A percentile compares a stretch with the other conserved stretches of the same genome.
Evolutionary conservation across 2,888 invertebrate species (phyloP).

Genomic region (Phymatocera aterrima): DNA sequence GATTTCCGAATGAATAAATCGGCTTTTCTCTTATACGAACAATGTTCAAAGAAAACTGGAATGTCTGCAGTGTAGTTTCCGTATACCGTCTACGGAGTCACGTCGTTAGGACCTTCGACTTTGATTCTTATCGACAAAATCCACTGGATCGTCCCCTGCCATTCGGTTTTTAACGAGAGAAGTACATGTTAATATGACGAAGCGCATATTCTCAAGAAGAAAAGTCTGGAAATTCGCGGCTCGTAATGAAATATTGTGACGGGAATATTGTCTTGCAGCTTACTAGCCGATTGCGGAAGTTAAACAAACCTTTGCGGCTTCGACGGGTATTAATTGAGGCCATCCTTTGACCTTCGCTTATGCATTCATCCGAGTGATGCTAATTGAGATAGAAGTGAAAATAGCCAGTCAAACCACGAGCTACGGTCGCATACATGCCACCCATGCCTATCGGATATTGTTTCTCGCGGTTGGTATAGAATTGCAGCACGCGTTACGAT

Average conservation of each 20-base stretch:
- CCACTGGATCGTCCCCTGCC: no score
- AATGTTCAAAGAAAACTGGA: slow-evolving; percentile 1
- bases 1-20: not conserved
- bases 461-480: not conserved
- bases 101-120: no score
- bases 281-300: slow-evolving; percentile 19
- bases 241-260: not conserved
- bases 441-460: not conserved
- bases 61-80: not conserved
- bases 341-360: slow-evolving; percentile 3
- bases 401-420: not conserved
- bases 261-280: not conserved
- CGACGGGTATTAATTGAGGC: slow-evolving; percentile 4
- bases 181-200: not conserved
- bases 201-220: no score
- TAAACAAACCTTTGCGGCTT: slow-evolving; percentile 12
- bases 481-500: not conserved
- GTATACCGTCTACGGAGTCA: not conserved
- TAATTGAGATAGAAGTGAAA: not conserved
- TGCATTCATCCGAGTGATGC: not conserved
- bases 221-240: not conserved
- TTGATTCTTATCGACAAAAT: no score
- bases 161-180: no score
- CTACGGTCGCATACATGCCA: not conserved
- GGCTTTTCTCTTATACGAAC: not conserved